Evolutionary conservation across 2,113 vertebrate species (phyloP).

Genomic region (Halichoeres trimaculatus): DNA sequence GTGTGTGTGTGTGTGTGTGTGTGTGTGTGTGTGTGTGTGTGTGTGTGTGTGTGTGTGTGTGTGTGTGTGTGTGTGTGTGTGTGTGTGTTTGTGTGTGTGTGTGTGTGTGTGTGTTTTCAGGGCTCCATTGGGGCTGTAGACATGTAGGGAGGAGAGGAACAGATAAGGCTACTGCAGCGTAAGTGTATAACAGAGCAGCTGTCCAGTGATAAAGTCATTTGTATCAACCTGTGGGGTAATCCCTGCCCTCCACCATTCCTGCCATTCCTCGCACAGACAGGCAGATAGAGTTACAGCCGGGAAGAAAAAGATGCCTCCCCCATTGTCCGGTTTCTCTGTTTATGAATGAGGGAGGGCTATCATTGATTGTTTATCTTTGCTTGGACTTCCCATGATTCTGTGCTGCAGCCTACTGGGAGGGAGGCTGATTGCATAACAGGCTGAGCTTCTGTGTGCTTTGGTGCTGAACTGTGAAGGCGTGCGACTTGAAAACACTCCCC

Average conservation of each 20-base stretch:
- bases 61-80: slow-evolving; percentile 56
- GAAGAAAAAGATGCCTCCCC: slow-evolving; percentile 50
- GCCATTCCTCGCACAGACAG: slow-evolving; percentile 30
- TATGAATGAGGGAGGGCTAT: slow-evolving; percentile 79
- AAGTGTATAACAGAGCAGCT: slow-evolving; percentile 59
- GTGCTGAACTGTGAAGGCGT: slow-evolving; percentile 82
- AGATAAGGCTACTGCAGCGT: slow-evolving; percentile 59
- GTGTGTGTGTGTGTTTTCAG: slow-evolving; percentile 41
- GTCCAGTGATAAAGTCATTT: slow-evolving; percentile 55
- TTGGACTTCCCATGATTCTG: slow-evolving; percentile 79
- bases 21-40: slow-evolving; percentile 51
- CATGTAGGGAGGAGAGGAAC: slow-evolving; percentile 50
- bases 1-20: no score
- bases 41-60: slow-evolving; percentile 54
- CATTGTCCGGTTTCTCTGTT: slow-evolving; percentile 58
- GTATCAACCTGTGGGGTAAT: slow-evolving; percentile 61
- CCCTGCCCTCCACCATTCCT: slow-evolving; percentile 43
- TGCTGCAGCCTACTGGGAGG: slow-evolving; percentile 73
- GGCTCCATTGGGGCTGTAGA: slow-evolving; percentile 55
- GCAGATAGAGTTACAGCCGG: slow-evolving; percentile 67
- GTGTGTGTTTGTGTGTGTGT: slow-evolving; percentile 51
- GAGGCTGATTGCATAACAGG: slow-evolving; percentile 78
- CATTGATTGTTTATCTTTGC: slow-evolving; percentile 80
- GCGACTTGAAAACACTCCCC: slow-evolving; percentile 80
- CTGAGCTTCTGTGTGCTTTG: slow-evolving; percentile 76